Evolutionary conservation across 2,888 invertebrate species (phyloP), one percentile per base, ranked within the genome.

Genomic region (Drosophila dives): DNA sequence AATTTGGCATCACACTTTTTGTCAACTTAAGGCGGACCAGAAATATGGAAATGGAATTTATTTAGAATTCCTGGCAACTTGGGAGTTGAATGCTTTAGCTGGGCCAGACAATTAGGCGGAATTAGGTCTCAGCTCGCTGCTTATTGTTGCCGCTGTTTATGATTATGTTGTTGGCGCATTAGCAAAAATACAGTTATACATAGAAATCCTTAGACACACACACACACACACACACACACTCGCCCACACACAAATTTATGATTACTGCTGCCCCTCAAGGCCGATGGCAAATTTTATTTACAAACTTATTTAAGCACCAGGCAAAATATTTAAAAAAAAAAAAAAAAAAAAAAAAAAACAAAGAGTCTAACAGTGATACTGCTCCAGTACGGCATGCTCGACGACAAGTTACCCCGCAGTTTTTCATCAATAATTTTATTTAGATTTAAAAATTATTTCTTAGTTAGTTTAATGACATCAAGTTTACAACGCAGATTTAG

Each of bases 61-160:
- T 55, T 38, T 50, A n/a, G n/a, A 29, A n/a, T 29, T 10, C 38
- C 23, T 8, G 20, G 17, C n/a, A 20, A 6, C 54, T 54, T n/a
- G 20, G 40, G 32, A 20, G 5, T n/a, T 5, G 23, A 64, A 53
- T 36, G 60, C 64, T 63, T 12, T 29, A 20, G 63, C 33, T 23
- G 61, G 61, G 59, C 15, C 62, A 64, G 75, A 81, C 83, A 84
- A 83, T 87, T 85, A 85, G 77, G 66, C 58, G 74, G 71, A 69
- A 72, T 76, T 97, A 69, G 66, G 76, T 56, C 49, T 61, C 65
- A 34, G 58, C 61, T 60, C 56, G 75, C 62, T 56, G 64, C 64
- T 68, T 67, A 67, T 82, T 79, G 64, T 70, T 81, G 78, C 68
- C 72, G 72, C 75, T 84, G 82, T 84, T 76, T 75, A 75, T 75